phyloP scores from a whole-genome alignment of 2,113 vertebrate genomes.

The Myotis yumanensis region DNA sequence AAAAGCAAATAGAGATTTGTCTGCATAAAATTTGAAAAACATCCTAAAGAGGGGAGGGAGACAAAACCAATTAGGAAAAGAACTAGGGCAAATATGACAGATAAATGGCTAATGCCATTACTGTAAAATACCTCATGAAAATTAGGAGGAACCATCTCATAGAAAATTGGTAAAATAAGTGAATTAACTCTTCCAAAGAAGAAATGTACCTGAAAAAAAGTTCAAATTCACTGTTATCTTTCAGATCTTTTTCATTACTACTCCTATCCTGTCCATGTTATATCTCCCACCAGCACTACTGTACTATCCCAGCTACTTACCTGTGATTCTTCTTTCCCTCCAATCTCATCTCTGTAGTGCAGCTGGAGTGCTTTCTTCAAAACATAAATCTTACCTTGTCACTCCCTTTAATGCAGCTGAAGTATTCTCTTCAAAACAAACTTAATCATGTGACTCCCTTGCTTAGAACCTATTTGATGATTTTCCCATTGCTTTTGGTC shows the following conservation, averaged over 20 bases:
- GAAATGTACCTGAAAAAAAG: neutral
- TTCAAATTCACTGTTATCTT: neutral
- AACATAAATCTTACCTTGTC: neutral
- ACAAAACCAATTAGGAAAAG: neutral
- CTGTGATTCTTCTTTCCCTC: neutral
- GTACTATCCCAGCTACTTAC: neutral
- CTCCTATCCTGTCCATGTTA: neutral
- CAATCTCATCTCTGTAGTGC: neutral
- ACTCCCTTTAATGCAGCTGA: neutral
- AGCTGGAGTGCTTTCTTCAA: neutral
- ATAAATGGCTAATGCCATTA: neutral
- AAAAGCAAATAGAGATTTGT: neutral
- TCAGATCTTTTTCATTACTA: neutral
- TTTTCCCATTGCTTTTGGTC: neutral
- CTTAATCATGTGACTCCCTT: neutral
- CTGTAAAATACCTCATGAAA: slow-evolving; percentile 12
- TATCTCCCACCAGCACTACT: neutral
- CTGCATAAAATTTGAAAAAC: neutral
- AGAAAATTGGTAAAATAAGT: slow-evolving; percentile 7
- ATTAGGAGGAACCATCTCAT: neutral
- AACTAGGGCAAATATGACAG: neutral
- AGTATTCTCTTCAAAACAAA: neutral
- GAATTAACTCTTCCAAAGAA: neutral
- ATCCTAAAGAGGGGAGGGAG: neutral
- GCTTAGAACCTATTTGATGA: neutral